These are phyloP conservation scores for Hirtodrosophila trivittata DNA, from an alignment of 2,888 invertebrate species.

Conservation along the genomic window DNA sequence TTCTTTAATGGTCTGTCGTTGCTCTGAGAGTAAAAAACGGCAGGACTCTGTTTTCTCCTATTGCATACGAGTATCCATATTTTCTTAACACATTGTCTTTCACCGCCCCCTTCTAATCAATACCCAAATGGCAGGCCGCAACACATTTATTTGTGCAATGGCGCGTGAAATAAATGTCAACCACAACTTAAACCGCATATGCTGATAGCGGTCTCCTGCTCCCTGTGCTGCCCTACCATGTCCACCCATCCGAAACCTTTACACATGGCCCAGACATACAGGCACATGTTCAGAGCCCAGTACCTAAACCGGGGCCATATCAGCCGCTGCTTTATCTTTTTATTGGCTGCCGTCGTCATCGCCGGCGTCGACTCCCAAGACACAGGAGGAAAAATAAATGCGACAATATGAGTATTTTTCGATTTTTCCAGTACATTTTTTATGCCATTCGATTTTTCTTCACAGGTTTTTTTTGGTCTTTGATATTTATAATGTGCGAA, in stretches of 20 bases:
- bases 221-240: constrained; percentile 11
- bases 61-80: too few species aligned
- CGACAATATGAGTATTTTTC: constrained; percentile 51
- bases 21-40: too few species aligned
- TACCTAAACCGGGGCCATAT: constrained; percentile 31
- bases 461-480: too few species aligned
- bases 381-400: constrained; percentile 42
- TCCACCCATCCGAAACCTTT: constrained; percentile 45
- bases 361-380: constrained; percentile 39
- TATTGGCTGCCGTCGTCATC: constrained; percentile 58
- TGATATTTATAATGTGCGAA: too few species aligned
- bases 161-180: constrained; percentile 78
- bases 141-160: constrained; percentile 80
- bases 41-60: too few species aligned
- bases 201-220: constrained; percentile 59
- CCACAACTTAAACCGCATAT: constrained; percentile 78
- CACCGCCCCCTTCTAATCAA: constrained; percentile 34
- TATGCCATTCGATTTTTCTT: constrained; percentile 24
- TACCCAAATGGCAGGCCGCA: constrained; percentile 58
- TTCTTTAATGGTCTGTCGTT: too few species aligned
- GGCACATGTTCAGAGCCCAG: too few species aligned
- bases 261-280: constrained; percentile 52
- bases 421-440: constrained; percentile 55
- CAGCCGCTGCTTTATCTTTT: constrained; percentile 65
- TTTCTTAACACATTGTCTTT: background rate